Evolutionary conservation across 2,888 invertebrate species (phyloP).

Genomic region (Epirrhoe tristata): DNA sequence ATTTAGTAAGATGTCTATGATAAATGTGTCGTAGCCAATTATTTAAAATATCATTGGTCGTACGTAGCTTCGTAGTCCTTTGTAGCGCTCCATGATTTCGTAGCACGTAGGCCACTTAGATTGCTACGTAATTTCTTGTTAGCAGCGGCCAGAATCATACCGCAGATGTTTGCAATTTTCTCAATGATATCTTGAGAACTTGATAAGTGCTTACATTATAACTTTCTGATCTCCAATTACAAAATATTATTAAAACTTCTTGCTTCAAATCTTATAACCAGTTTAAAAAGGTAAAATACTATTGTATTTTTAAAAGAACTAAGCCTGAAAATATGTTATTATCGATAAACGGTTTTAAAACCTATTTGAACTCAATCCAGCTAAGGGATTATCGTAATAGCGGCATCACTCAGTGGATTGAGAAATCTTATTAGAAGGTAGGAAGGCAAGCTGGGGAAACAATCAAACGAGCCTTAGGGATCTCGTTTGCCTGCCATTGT

Average conservation of each 20-base stretch:
- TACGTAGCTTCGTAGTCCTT: slow-evolving; percentile 32
- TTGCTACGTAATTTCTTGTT: slow-evolving; percentile 50
- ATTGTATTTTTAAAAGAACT: neutral
- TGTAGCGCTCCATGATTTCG: slow-evolving; percentile 39
- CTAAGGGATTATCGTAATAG: slow-evolving; percentile 51
- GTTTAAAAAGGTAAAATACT: neutral
- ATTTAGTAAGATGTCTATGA: too few species aligned
- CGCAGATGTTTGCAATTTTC: slow-evolving; percentile 42
- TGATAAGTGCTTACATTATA: slow-evolving; percentile 32
- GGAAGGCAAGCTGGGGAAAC: slow-evolving; percentile 45
- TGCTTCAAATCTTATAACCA: neutral
- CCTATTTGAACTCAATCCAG: slow-evolving; percentile 49
- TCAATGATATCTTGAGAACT: slow-evolving; percentile 38
- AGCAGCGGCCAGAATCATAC: slow-evolving; percentile 39
- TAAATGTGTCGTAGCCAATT: too few species aligned
- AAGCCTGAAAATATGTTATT: slow-evolving; percentile 18
- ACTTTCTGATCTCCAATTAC: slow-evolving; percentile 12
- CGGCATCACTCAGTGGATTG: slow-evolving; percentile 52
- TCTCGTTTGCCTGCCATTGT: slow-evolving; percentile 62
- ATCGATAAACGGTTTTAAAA: slow-evolving; percentile 30
- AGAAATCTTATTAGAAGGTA: slow-evolving; percentile 60
- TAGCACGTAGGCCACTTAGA: slow-evolving; percentile 46
- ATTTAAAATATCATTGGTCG: too few species aligned
- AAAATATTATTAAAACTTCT: neutral
- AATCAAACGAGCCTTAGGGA: slow-evolving; percentile 63